Evolutionary conservation across 1,140 invertebrate species (phyloP).

Genomic region (Hormaphis cornu): DNA sequence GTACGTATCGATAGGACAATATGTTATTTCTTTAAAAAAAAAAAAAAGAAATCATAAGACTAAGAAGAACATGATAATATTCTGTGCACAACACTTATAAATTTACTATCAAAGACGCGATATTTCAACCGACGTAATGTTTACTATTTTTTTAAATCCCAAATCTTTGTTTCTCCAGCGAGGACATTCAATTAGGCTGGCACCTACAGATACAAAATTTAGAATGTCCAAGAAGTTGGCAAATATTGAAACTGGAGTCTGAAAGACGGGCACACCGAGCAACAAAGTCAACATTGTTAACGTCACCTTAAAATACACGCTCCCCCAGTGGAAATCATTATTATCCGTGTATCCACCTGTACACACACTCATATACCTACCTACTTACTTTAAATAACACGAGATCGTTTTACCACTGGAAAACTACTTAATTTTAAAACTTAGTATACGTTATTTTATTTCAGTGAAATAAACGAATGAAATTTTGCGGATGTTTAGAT

Average conservation of each 20-base stretch:
- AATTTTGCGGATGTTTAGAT: too few relatives aligned
- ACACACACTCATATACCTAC: not conserved
- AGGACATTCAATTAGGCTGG: slow-evolving; percentile 19
- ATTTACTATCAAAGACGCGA: not conserved
- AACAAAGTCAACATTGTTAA: slow-evolving; percentile 20
- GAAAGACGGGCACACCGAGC: not conserved
- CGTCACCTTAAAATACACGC: not conserved
- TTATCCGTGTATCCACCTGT: not conserved
- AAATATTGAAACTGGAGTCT: slow-evolving; percentile 7
- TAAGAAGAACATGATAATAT: too few relatives aligned
- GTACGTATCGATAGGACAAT: not conserved
- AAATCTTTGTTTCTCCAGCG: not conserved
- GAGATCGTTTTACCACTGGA: not conserved
- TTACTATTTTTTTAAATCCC: not conserved
- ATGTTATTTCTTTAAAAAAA: too few relatives aligned
- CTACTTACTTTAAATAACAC: not conserved
- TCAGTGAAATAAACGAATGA: too few relatives aligned
- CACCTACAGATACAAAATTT: not conserved
- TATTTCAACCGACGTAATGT: not conserved
- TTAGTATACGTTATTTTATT: too few relatives aligned
- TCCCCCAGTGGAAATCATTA: slow-evolving; percentile 3
- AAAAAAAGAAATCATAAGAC: too few relatives aligned
- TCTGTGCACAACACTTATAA: not conserved
- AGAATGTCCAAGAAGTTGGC: not conserved
- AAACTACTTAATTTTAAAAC: not conserved